Base-by-base conservation (phyloP, 2,113 vertebrate species). In the Erinaceus europaeus region DNA sequence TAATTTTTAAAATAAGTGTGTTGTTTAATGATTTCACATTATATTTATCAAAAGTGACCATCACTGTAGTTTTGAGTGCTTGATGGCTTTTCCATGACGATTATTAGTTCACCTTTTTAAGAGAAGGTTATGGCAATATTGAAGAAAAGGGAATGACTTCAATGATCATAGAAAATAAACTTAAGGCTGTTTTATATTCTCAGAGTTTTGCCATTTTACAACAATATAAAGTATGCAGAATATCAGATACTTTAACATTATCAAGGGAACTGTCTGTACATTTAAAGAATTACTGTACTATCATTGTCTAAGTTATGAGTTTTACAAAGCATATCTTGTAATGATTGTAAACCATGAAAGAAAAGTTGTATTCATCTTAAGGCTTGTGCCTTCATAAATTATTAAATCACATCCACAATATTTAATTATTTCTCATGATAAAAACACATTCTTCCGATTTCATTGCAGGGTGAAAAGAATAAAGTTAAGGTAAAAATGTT, bases 81-180 rank as follows among this genome's bases (percentile, higher is more conserved):
- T 94, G 95, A 91, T 82, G 95, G 94, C 88, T 95, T 95, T 93
- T 90, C 92, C 68, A 27, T 87, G 52, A 83, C 79, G 89, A 85
- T 86, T 0, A 15, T 94, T 84, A 77, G 92, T 96, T 88, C 10
- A 46, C 91, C 84, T 38, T 90, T 92, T 86, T 76, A 91, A 74
- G 52, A 84, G 57, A 55, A 34, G 76, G 65, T 86, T 86, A 90
- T 79, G 82, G 83, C 36, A 64, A 74, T 94, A 93, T 93, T 95
- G 90, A 94, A 95, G 61, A 64, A 95, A 93, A 86, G 23, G 44
- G 38, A 85, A 85, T 89, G 93, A 90, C 52, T 71, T 84, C 92
- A 86, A 93, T 25, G 65, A 86, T 91, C 81, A 86, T 69, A 89
- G 32, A 13, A 78, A 69, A 82, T 86, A 88, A 94, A 57, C 44